Percentiles rank a stretch among this genome's conserved stretches.
Conservation (phyloP, 2,113 vertebrate genomes). For the Serilophus lunatus region DNA sequence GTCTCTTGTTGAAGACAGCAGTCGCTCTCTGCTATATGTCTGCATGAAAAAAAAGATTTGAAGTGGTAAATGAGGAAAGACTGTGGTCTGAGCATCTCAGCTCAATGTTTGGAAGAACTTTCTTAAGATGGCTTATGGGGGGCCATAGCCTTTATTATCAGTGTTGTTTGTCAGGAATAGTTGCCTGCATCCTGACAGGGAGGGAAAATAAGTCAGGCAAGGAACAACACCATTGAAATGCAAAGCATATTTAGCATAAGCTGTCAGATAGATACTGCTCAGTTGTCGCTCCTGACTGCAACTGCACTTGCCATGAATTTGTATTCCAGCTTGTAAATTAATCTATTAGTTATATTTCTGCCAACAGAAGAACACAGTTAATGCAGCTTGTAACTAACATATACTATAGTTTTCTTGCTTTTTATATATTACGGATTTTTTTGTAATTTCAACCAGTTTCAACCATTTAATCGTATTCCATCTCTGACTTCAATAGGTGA, state of each 20-base stretch:
- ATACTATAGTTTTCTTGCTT: not conserved
- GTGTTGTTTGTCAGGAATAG: not conserved
- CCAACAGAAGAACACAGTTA: not conserved
- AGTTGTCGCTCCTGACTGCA: slow-evolving; percentile 4
- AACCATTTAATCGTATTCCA: not conserved
- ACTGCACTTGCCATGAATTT: not conserved
- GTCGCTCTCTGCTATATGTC: not conserved
- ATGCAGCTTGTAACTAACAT: not conserved
- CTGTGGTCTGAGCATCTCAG: not conserved
- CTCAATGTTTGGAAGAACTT: not conserved
- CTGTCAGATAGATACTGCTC: slow-evolving; percentile 17
- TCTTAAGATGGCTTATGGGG: not conserved
- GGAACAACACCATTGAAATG: not conserved
- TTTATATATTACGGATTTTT: not conserved
- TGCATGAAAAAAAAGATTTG: not conserved
- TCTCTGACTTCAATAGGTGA: not conserved
- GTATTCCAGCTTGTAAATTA: not conserved
- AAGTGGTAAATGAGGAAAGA: not conserved
- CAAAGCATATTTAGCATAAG: not conserved
- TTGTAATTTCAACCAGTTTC: not conserved
- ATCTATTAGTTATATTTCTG: not conserved
- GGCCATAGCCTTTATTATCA: not conserved
- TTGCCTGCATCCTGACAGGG: not conserved
- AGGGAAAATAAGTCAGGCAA: not conserved
- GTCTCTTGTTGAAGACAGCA: not conserved